Base-by-base conservation (phyloP, 2,888 invertebrate genomes). In the Napeogenes sylphis region DNA sequence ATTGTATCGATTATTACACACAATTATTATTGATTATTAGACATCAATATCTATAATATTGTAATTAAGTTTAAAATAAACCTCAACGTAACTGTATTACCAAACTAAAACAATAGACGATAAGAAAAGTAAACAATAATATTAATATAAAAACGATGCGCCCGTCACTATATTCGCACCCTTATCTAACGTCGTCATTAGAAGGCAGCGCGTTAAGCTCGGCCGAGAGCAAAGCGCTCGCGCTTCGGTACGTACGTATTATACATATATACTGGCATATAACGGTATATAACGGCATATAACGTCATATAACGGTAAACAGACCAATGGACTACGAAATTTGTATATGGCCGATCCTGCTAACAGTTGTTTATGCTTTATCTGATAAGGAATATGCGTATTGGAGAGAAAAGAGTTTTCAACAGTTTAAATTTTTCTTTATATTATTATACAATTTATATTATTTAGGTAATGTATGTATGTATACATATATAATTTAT, bases 121-220 rank as follows among this genome's bases (percentile, higher is more conserved):
- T 14, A 46, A 46, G 14, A 13, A 13, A 35, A 35, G 6, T 35
- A 35, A 14, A 6, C 8, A 30, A 51, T 10, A 45, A 46, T 45
- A 45, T 45, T 56, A 42, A n/a, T 35, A 55, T 47, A 56, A 55
- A 63, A 53, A 58, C 72, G 70, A 71, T 67, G 12, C 45, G 62
- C 38, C 8, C 21, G 1, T 46, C 70, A 75, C 69, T 53, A 51
- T 67, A 66, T n/a, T 12, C 66, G 14, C 65, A 56, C 30, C 76
- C 73, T 73, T 55, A 58, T 32, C 63, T 59, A 71, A 78, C 71
- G 75, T 73, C 83, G 85, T 84, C 85, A 85, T 85, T 85, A 82
- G 76, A 62, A 81, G 80, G 71, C 77, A 81, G 77, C 80, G 80
- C 82, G 63, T 84, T 82, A 79, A 85, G 85, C 85, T 77, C 78